Evolutionary conservation across 1,140 invertebrate genomes (phyloP).

Genomic region (Drosophila subobscura): DNA sequence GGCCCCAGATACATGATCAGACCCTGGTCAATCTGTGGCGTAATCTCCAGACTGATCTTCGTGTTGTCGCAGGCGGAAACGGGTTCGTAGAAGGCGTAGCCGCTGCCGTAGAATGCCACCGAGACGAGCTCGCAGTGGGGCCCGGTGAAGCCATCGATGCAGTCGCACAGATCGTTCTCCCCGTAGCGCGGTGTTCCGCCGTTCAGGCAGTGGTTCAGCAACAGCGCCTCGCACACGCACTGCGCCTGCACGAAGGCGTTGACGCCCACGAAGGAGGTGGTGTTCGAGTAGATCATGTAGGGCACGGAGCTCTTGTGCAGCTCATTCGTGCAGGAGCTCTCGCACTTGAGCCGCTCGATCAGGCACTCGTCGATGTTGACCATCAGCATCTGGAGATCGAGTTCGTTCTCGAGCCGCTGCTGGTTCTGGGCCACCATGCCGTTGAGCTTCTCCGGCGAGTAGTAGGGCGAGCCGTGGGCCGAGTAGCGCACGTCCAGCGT

Average conservation of each 20-base stretch:
- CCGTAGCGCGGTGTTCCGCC: constrained; percentile 86
- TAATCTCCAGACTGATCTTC: constrained; percentile 91
- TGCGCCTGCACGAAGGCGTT: constrained; percentile 90
- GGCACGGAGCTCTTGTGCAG: constrained; percentile 89
- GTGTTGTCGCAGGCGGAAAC: constrained; percentile 91
- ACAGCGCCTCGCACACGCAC: constrained; percentile 87
- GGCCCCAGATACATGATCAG: constrained; percentile 97
- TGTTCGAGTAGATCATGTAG: constrained; percentile 93
- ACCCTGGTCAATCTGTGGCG: constrained; percentile 89
- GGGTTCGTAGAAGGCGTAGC: constrained; percentile 94
- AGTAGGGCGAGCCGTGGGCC: constrained; percentile 96
- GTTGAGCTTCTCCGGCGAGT: constrained; percentile 92
- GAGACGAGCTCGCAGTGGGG: constrained; percentile 95
- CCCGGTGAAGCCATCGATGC: constrained; percentile 90
- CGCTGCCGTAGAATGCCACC: constrained; percentile 93
- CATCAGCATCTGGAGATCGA: constrained; percentile 90
- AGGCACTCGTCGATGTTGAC: constrained; percentile 95
- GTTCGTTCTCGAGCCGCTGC: constrained; percentile 87
- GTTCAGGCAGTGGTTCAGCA: constrained; percentile 87
- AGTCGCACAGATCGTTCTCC: constrained; percentile 87
- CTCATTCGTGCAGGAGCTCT: constrained; percentile 89
- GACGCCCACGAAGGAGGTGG: constrained; percentile 94
- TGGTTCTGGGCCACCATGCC: constrained; percentile 89
- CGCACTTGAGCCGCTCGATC: constrained; percentile 89
- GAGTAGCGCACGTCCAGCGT: constrained; percentile 93